Evolutionary conservation across 1,140 invertebrate species (phyloP).

Genomic region (Steinernema feltiae): DNA sequence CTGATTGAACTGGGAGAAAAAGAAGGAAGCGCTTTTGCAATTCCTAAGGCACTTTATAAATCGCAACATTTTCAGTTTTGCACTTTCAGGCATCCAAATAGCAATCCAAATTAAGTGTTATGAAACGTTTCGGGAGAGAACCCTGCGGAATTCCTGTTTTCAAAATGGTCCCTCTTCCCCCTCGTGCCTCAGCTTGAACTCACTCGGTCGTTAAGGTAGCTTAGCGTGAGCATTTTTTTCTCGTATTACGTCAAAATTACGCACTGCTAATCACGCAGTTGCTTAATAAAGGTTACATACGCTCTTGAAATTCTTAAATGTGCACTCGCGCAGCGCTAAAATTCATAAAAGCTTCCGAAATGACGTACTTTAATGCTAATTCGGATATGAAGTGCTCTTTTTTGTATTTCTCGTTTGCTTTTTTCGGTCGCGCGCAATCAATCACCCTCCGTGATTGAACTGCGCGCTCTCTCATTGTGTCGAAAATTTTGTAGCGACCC

Average conservation of each 20-base stretch:
- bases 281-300: conserved; percentile 5
- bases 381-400: not conserved
- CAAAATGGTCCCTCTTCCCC: no score
- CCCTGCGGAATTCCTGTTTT: no score
- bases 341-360: not conserved
- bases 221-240: not conserved
- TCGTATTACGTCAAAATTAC: not conserved
- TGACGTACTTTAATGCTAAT: not conserved
- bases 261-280: not conserved
- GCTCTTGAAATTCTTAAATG: not conserved
- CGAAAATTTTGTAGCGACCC: not conserved
- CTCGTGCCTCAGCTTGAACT: no score
- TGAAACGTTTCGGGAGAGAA: no score
- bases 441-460: not conserved
- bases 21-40: no score
- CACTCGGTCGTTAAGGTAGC: no score
- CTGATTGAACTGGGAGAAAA: no score
- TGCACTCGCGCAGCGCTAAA: not conserved
- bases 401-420: not conserved
- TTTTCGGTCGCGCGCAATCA: not conserved
- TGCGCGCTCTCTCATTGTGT: not conserved
- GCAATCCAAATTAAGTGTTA: no score
- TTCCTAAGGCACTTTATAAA: no score
- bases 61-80: no score
- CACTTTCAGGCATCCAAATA: no score